These are phyloP conservation scores for Ageneiosus marmoratus DNA, from an alignment of 2,113 vertebrate species.

Conservation along the genomic window DNA sequence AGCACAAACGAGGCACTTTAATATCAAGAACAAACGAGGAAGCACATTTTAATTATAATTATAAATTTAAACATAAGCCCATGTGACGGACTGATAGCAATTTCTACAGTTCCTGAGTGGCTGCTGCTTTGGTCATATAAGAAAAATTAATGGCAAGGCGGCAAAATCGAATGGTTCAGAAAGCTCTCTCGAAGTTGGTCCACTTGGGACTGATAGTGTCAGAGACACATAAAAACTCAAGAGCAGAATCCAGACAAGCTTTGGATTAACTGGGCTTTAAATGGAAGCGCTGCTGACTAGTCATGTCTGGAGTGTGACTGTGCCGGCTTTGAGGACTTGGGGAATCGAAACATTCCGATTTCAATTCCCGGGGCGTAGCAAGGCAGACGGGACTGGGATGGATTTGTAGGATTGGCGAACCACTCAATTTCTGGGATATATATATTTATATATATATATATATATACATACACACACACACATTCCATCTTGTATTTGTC, in stretches of 20 bases:
- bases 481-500: too few species aligned
- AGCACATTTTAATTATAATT: not conserved
- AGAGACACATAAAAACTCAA: not conserved
- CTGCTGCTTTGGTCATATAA: conserved; percentile 25
- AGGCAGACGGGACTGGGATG: not conserved
- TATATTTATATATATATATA: too few species aligned
- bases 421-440: not conserved
- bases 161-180: conserved; percentile 27
- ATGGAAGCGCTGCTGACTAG: not conserved
- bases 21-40: not conserved
- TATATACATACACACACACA: not conserved
- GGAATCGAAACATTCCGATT: not conserved
- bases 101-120: conserved; percentile 40
- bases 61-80: not conserved
- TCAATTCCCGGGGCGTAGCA: not conserved
- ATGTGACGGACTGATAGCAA: not conserved
- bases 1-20: not conserved
- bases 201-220: not conserved
- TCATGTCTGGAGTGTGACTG: not conserved
- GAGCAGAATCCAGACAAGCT: not conserved
- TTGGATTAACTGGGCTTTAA: conserved; percentile 24
- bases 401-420: not conserved
- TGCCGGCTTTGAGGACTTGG: not conserved
- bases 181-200: conserved; percentile 8
- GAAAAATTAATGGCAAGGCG: conserved; percentile 29